Evolutionary conservation across 2,797 vertebrate genomes (phyloP).

Genomic region (Ficedula albicollis): DNA sequence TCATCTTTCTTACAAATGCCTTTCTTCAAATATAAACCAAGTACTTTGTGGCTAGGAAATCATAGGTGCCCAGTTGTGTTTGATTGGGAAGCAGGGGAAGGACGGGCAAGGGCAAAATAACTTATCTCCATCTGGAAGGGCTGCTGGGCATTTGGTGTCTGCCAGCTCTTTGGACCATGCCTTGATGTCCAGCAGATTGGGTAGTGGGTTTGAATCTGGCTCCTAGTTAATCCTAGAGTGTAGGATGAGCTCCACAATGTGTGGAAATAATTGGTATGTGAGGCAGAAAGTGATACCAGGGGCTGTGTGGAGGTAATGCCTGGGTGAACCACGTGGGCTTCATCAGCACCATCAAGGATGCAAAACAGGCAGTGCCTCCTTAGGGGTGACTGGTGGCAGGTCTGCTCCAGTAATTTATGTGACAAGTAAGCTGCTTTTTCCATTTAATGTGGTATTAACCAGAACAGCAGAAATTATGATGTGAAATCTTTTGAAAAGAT

Average conservation of each 20-base stretch:
- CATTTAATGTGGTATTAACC: not conserved
- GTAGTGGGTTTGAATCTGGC: not conserved
- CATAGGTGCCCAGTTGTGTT: not conserved
- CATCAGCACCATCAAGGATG: not conserved
- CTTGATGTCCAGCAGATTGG: not conserved
- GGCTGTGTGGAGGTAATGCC: not conserved
- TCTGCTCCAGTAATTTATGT: not conserved
- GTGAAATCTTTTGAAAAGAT: conserved; percentile 15
- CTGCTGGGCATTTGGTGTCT: not conserved
- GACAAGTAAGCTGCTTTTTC: not conserved
- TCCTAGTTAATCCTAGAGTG: not conserved
- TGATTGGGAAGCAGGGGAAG: not conserved
- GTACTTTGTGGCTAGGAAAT: not conserved
- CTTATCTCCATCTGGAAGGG: not conserved
- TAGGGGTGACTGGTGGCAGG: not conserved
- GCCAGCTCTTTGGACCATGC: not conserved
- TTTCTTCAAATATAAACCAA: not conserved
- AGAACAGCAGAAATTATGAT: conserved; percentile 12
- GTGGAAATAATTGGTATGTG: not conserved
- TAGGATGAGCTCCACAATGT: not conserved
- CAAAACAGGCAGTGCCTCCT: not conserved
- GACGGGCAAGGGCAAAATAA: not conserved
- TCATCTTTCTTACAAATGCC: conserved; percentile 19
- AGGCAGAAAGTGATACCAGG: not conserved
- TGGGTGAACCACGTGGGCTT: not conserved